phyloP scores from a whole-genome alignment of 1,140 invertebrate genomes.

The Asobara japonica region DNA sequence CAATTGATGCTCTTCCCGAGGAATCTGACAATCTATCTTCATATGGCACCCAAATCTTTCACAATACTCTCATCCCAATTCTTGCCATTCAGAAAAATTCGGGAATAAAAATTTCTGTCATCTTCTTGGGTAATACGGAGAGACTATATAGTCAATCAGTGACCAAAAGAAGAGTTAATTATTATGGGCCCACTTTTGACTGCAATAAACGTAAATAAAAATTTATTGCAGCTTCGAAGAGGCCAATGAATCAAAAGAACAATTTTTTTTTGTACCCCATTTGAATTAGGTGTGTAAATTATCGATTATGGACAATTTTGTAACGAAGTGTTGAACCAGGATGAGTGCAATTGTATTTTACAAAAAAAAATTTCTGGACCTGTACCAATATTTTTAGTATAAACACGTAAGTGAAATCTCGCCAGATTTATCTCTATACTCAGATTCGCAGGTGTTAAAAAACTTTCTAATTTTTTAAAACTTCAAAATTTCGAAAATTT shows the following conservation, averaged over 20 bases:
- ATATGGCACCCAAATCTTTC: not conserved
- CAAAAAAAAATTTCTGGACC: too few species aligned
- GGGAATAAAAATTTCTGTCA: slow-evolving; percentile 51
- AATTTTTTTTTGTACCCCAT: not conserved
- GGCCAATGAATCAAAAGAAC: slow-evolving; percentile 44
- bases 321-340: too few species aligned
- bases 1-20: too few species aligned
- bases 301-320: not conserved
- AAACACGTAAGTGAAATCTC: too few species aligned
- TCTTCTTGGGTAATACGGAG: slow-evolving; percentile 69
- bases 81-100: not conserved
- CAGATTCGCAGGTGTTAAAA: too few species aligned
- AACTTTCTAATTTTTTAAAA: too few species aligned
- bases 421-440: too few species aligned
- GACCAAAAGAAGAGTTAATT: slow-evolving; percentile 65
- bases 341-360: too few species aligned
- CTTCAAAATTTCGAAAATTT: too few species aligned
- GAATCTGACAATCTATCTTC: too few species aligned
- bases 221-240: slow-evolving; percentile 67
- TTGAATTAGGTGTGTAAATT: not conserved
- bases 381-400: too few species aligned
- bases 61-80: not conserved
- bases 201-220: slow-evolving; percentile 43
- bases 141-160: slow-evolving; percentile 59
- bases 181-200: slow-evolving; percentile 66